Conservation (phyloP, 2,888 invertebrate genomes). For the Philereme vetulata region DNA sequence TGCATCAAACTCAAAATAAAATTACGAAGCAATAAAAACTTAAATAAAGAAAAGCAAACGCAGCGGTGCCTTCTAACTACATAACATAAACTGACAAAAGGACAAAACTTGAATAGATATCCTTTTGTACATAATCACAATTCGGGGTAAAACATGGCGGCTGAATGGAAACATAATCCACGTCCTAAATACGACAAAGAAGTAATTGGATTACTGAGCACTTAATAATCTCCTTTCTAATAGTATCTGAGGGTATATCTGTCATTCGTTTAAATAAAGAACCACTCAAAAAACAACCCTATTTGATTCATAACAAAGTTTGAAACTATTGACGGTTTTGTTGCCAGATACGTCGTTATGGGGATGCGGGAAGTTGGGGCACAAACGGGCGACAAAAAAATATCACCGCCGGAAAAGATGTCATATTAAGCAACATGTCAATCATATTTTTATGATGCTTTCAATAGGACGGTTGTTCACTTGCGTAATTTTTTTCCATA, state of each 20-base stretch:
- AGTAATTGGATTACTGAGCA: conserved; percentile 81
- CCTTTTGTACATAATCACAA: conserved; percentile 71
- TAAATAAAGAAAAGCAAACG: conserved; percentile 23
- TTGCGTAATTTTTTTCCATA: conserved; percentile 77
- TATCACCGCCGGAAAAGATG: conserved; percentile 81
- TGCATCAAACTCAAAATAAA: conserved; percentile 1
- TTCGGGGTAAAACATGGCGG: conserved; percentile 69
- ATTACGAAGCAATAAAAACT: conserved; percentile 14
- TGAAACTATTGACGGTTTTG: conserved; percentile 22
- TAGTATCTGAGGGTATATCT: conserved; percentile 35
- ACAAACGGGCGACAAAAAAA: conserved; percentile 78
- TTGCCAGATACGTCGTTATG: conserved; percentile 30
- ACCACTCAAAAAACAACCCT: conserved; percentile 31
- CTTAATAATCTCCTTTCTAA: conserved; percentile 79
- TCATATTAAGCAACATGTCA: conserved; percentile 84
- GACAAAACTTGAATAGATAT: conserved; percentile 68
- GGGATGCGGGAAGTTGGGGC: conserved; percentile 44
- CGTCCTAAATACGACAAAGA: conserved; percentile 79
- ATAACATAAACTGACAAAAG: conserved; percentile 62
- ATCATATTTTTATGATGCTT: conserved; percentile 83
- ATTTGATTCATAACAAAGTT: background rate
- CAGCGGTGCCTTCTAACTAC: conserved; percentile 62
- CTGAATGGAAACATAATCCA: conserved; percentile 81
- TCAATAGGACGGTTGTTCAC: conserved; percentile 74
- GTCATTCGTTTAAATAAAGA: conserved; percentile 6